A percentile compares a stretch with the other conserved stretches of the same genome.
Conservation (phyloP, 2,113 vertebrate species). For the Scortum barcoo region DNA sequence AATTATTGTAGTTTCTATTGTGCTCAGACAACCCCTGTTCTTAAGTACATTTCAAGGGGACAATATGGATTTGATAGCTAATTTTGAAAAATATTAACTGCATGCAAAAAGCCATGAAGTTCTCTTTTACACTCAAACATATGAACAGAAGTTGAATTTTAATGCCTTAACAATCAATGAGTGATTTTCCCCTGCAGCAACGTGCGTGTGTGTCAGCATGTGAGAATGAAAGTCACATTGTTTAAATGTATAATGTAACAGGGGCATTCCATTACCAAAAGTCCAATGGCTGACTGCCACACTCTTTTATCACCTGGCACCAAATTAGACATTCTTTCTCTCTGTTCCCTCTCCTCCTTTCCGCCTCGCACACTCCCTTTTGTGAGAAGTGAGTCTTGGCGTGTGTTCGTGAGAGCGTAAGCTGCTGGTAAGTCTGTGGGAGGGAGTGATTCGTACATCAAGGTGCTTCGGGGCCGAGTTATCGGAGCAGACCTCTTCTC, state of each 20-base stretch:
- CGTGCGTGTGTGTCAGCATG: not conserved
- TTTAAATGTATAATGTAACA: slow-evolving; percentile 67
- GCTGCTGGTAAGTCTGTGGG: slow-evolving; percentile 22
- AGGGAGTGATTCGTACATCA: slow-evolving; percentile 31
- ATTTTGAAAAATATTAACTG: no score
- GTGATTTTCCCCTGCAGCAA: slow-evolving; percentile 11
- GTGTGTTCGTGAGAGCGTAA: not conserved
- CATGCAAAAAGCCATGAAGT: no score
- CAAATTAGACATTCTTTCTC: slow-evolving; percentile 68
- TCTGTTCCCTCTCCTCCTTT: slow-evolving; percentile 53
- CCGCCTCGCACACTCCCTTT: slow-evolving; percentile 29
- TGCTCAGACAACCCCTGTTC: not conserved
- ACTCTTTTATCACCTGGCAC: slow-evolving; percentile 65
- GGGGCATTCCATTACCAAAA: slow-evolving; percentile 53
- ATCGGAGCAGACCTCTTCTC: slow-evolving; percentile 33
- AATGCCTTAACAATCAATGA: slow-evolving; percentile 14
- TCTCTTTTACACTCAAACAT: no score
- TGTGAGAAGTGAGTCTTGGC: slow-evolving; percentile 17
- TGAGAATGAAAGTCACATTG: slow-evolving; percentile 62
- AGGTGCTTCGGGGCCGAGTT: slow-evolving; percentile 43
- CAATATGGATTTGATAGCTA: no score
- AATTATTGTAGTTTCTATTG: not conserved
- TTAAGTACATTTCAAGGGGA: not conserved
- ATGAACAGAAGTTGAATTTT: not conserved
- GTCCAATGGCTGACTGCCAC: slow-evolving; percentile 54